Conservation (phyloP, 2,113 vertebrate species). For the Phodopus roborovskii region DNA sequence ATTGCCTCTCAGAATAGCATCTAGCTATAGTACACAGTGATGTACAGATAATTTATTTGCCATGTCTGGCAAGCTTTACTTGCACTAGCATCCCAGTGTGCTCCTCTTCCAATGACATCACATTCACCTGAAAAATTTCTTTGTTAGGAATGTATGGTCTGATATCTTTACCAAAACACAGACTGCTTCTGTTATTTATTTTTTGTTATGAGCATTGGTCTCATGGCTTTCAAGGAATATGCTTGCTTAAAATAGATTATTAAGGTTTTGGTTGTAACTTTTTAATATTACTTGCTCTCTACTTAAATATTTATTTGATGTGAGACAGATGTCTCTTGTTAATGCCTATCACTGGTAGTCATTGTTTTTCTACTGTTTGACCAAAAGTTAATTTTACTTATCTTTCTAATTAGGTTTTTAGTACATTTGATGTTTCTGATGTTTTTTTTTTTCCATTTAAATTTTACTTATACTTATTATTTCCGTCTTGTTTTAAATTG, state of each 20-base stretch:
- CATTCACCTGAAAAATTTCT: background rate
- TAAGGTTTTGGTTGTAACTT: background rate
- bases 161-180: background rate
- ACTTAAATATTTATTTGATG: background rate
- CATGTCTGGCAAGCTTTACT: background rate
- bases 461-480: background rate
- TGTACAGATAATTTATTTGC: background rate
- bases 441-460: background rate
- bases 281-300: background rate
- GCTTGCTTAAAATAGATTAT: background rate
- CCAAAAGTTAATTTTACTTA: background rate
- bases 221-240: background rate
- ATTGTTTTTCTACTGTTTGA: background rate
- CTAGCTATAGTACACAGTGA: background rate
- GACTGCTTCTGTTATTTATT: background rate
- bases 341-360: background rate
- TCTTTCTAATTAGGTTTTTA: background rate
- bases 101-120: background rate
- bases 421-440: background rate
- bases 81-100: background rate
- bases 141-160: background rate
- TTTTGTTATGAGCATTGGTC: background rate
- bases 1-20: background rate
- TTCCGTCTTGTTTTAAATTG: background rate
- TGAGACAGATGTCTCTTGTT: background rate